Evolutionary conservation across 2,888 invertebrate genomes (phyloP).

Genomic region (Adelphocoris suturalis): DNA sequence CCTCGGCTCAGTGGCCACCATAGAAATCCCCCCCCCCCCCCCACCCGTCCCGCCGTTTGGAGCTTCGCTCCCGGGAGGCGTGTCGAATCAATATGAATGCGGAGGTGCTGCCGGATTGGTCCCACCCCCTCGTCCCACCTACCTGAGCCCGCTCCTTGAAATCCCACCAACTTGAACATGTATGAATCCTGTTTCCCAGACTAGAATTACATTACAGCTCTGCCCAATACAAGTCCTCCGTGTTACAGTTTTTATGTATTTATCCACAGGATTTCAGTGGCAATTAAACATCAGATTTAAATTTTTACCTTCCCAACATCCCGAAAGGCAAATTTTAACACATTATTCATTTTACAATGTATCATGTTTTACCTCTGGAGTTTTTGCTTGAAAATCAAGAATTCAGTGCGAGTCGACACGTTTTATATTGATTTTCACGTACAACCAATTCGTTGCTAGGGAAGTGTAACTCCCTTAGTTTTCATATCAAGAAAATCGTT

Average conservation of each 20-base stretch:
- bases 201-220: slow-evolving; percentile 31
- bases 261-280: background rate
- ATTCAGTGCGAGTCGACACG: no score
- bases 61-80: slow-evolving; percentile 53
- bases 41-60: no score
- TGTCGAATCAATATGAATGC: slow-evolving; percentile 70
- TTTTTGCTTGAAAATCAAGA: no score
- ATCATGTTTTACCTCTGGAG: no score
- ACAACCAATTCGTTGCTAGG: no score
- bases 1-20: slow-evolving; percentile 19
- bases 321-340: no score
- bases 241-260: background rate
- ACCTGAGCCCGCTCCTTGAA: slow-evolving; percentile 48
- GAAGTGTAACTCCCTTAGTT: no score
- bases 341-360: no score
- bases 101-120: slow-evolving; percentile 60
- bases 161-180: slow-evolving; percentile 43
- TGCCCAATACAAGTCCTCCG: background rate
- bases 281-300: background rate
- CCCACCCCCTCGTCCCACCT: slow-evolving; percentile 59
- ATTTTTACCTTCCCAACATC: no score
- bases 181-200: slow-evolving; percentile 43
- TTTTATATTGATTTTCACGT: no score
- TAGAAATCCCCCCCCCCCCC: slow-evolving; percentile 26
- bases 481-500: no score